Evolutionary conservation across 2,113 vertebrate genomes (phyloP).

Genomic region (Daphoenositta chrysoptera): DNA sequence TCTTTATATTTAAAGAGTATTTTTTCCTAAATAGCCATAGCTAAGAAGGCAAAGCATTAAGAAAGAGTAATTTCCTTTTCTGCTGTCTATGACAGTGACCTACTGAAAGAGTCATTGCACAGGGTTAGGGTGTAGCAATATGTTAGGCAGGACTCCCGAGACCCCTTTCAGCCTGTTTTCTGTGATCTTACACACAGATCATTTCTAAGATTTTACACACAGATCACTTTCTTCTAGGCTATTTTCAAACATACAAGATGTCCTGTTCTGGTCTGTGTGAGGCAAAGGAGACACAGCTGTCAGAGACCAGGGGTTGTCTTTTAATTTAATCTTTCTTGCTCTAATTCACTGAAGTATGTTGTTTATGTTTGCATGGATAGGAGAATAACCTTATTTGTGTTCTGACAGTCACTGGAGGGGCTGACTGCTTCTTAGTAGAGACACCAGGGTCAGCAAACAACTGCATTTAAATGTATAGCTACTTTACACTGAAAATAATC

Average conservation of each 20-base stretch:
- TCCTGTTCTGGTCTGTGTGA: neutral
- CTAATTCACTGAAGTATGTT: conserved; percentile 42
- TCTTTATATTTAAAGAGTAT: neutral
- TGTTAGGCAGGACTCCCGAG: neutral
- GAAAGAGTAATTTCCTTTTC: neutral
- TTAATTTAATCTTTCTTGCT: conserved; percentile 55
- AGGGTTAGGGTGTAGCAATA: neutral
- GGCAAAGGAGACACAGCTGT: conserved; percentile 1
- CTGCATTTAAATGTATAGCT: neutral
- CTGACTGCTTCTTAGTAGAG: neutral
- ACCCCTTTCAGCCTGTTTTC: neutral
- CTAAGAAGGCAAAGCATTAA: neutral
- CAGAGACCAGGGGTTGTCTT: neutral
- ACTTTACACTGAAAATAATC: neutral
- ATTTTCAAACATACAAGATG: neutral
- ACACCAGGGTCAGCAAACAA: neutral
- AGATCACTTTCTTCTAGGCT: neutral
- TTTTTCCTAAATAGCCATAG: neutral
- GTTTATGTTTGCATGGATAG: conserved; percentile 23
- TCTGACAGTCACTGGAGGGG: neutral
- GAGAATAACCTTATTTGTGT: conserved; percentile 14
- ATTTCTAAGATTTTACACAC: neutral
- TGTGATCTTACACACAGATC: neutral
- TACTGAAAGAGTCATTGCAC: neutral
- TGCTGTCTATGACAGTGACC: neutral